Conservation (phyloP, 2,888 invertebrate species). For the Cryptosula pallasiana region DNA sequence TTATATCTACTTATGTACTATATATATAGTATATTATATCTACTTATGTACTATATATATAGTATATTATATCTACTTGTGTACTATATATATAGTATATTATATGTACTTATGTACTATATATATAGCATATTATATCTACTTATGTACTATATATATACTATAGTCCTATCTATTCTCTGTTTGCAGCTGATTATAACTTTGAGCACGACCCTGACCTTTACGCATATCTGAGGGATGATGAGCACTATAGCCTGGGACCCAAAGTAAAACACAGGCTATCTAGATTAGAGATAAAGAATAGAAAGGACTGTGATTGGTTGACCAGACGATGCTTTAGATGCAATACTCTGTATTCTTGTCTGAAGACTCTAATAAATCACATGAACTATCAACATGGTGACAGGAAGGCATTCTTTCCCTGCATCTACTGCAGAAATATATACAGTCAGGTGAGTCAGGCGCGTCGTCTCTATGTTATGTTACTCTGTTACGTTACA, state of each 20-base stretch:
- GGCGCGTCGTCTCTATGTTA: neutral
- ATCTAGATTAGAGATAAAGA: neutral
- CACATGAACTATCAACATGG: conserved; percentile 74
- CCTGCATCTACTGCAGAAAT: conserved; percentile 73
- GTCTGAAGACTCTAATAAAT: conserved; percentile 68
- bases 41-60: no score
- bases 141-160: no score
- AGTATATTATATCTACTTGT: no score
- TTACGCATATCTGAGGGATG: conserved; percentile 13
- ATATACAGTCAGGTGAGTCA: conserved; percentile 60
- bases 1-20: no score
- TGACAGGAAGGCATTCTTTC: conserved; percentile 65
- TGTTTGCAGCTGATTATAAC: no score
- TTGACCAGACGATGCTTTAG: conserved; percentile 34
- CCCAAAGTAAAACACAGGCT: neutral
- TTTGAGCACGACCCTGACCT: conserved; percentile 23
- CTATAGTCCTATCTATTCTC: no score
- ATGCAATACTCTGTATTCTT: conserved; percentile 66
- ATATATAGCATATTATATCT: no score
- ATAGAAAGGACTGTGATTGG: conserved; percentile 35
- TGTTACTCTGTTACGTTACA: no score
- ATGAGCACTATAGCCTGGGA: conserved; percentile 5
- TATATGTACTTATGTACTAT: no score
- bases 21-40: no score
- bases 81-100: no score